Evolutionary conservation across 1,140 invertebrate species (phyloP), one percentile per base, ranked within the genome.

Genomic region (Bursaphelenchus mucronatus): DNA sequence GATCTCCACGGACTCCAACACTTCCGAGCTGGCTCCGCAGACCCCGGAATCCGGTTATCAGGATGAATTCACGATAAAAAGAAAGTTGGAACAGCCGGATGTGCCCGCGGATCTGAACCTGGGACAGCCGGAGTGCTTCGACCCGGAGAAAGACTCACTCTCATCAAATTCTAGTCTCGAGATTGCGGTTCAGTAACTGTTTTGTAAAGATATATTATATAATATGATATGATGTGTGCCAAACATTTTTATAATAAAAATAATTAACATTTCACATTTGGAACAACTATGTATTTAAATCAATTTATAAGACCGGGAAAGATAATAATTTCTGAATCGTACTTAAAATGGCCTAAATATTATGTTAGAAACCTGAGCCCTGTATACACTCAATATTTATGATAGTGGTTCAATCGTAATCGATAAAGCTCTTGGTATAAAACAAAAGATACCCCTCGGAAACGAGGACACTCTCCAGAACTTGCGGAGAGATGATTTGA

Each of bases 401-500:
- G 47, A n/a, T 49, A 8, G 39, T 54, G 21, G 15, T 1, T 69
- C 46, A 70, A n/a, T 70, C 69, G 52, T 70, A 70, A 21, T 70
- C 69, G 46, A 70, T 56, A 44, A 73, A 70, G n/a, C 44, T 50
- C 46, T 70, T 70, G 10, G 30, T 41, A 55, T 70, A 70, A 8
- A 70, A 69, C 9, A 74, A 64, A 1, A 71, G 59, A 5, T 63
- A 73, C n/a, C 92, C 94, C 87, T 97, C 94, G 81, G 92, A 94
- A 71, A 89, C 88, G 17, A 97, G 84, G 51, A 97, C 94, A 74
- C 96, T 90, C 66, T 89, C 87, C 21, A 93, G 84, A 73, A 87
- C 88, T 10, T 90, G 92, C 74, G 87, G 86, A 0, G 89, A 92
- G 61, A 98, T 93, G 75, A 91, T 86, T 82, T 94, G 89, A 84